phyloP scores from a whole-genome alignment of 37 sponge, comb jelly and placozoan genomes.

The Cladorhizidae sp. region DNA sequence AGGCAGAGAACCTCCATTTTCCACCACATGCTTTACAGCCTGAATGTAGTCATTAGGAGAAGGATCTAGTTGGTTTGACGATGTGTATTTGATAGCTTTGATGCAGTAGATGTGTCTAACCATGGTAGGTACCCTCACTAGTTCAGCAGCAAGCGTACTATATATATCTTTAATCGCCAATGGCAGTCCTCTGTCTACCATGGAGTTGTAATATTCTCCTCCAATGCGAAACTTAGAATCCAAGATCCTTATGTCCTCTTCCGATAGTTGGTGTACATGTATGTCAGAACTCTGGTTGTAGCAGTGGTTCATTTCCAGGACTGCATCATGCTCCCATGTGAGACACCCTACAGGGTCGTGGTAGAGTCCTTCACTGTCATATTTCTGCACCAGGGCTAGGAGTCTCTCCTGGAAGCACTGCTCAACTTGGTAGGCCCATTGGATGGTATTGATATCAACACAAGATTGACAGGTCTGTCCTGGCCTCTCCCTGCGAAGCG shows the following conservation, averaged over 20 bases:
- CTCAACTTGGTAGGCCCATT: constrained; percentile 42
- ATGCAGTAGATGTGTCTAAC: background rate
- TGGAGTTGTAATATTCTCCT: constrained; percentile 7
- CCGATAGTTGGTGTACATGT: background rate
- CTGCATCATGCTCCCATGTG: constrained; percentile 44
- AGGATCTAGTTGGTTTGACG: background rate
- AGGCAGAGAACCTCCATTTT: background rate
- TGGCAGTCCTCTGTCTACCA: constrained; percentile 7
- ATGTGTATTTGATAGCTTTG: background rate
- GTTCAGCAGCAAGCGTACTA: too few relatives aligned
- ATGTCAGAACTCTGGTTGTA: constrained; percentile 6
- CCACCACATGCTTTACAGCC: background rate
- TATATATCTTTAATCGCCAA: background rate
- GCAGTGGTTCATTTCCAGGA: constrained; percentile 40
- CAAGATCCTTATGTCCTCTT: background rate
- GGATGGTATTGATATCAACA: background rate
- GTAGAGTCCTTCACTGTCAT: background rate
- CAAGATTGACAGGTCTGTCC: background rate
- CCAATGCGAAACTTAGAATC: constrained; percentile 9
- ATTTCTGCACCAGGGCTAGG: background rate
- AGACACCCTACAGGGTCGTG: constrained; percentile 44
- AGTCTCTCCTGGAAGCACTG: constrained; percentile 58
- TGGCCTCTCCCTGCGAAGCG: background rate
- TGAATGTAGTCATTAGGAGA: background rate
- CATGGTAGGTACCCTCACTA: too few relatives aligned